phyloP scores from a whole-genome alignment of 2,888 invertebrate genomes.

The Epirrhoe alternata region DNA sequence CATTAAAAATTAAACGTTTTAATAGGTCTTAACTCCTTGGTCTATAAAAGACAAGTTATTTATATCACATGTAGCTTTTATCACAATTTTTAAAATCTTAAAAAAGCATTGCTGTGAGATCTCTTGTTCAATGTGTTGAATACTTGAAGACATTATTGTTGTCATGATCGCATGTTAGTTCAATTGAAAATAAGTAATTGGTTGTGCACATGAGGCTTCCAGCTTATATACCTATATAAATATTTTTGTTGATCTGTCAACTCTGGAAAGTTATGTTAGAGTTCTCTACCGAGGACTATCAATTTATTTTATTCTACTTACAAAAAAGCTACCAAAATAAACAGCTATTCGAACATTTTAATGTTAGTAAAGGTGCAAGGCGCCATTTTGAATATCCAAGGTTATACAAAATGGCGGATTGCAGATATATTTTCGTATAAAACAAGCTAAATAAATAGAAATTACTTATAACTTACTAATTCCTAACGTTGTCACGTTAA shows the following conservation, averaged over 20 bases:
- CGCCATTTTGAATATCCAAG: conserved; percentile 11
- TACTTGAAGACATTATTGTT: background rate
- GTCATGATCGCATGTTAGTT: background rate
- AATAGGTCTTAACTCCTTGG: background rate
- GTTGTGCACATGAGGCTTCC: background rate
- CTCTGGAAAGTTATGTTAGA: background rate
- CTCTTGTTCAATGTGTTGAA: background rate
- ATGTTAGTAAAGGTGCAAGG: background rate
- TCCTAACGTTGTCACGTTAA: background rate
- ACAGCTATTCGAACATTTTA: background rate
- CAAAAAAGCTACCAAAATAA: conserved; percentile 9
- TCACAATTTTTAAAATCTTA: background rate
- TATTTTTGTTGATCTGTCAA: background rate
- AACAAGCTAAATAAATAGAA: background rate
- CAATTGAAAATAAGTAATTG: background rate
- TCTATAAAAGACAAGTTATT: background rate
- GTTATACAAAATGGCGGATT: conserved; percentile 6
- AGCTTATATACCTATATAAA: background rate
- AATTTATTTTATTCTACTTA: background rate
- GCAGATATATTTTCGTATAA: background rate
- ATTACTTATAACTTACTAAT: conserved; percentile 2
- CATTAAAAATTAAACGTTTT: background rate
- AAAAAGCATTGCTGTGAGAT: background rate
- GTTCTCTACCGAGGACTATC: background rate
- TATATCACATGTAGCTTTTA: background rate